Evolutionary conservation across 1,140 invertebrate genomes (phyloP).

Genomic region (Pseudobourletiella spinata): DNA sequence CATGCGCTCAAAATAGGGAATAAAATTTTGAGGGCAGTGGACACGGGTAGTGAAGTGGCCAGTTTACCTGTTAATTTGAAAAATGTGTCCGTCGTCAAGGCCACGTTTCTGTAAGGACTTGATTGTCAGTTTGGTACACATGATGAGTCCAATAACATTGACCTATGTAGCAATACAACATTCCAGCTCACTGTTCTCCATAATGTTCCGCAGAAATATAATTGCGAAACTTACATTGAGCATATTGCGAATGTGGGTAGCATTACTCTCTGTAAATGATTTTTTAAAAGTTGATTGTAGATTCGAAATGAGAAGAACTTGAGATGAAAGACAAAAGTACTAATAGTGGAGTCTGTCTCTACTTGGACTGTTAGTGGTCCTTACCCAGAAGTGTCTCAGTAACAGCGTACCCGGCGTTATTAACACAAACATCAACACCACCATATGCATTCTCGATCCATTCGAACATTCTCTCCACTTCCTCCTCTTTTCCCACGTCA

Average conservation of each 20-base stretch:
- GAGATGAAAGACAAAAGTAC: too few species aligned
- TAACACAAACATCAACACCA: slow-evolving; percentile 59
- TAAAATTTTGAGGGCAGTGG: not conserved
- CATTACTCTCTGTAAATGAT: slow-evolving; percentile 5
- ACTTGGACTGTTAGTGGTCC: too few species aligned
- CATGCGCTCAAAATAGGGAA: not conserved
- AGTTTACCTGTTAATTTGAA: slow-evolving; percentile 47
- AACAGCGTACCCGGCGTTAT: slow-evolving; percentile 55
- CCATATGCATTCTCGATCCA: slow-evolving; percentile 52
- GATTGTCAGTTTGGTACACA: slow-evolving; percentile 55
- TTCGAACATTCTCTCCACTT: slow-evolving; percentile 57
- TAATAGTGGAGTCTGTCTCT: too few species aligned
- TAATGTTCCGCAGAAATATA: too few species aligned
- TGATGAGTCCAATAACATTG: slow-evolving; percentile 57
- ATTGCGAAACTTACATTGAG: slow-evolving; percentile 47
- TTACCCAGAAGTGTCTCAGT: slow-evolving; percentile 21
- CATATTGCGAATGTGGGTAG: slow-evolving; percentile 18
- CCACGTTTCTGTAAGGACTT: slow-evolving; percentile 54
- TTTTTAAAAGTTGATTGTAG: too few species aligned
- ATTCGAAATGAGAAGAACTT: too few species aligned
- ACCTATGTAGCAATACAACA: too few species aligned
- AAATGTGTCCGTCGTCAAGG: slow-evolving; percentile 54
- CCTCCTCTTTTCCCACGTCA: slow-evolving; percentile 55
- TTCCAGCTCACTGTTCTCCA: too few species aligned
- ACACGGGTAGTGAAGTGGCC: not conserved